These are phyloP conservation scores for Aratinga solstitialis DNA, from an alignment of 2,797 vertebrate genomes.

Conservation along the genomic window DNA sequence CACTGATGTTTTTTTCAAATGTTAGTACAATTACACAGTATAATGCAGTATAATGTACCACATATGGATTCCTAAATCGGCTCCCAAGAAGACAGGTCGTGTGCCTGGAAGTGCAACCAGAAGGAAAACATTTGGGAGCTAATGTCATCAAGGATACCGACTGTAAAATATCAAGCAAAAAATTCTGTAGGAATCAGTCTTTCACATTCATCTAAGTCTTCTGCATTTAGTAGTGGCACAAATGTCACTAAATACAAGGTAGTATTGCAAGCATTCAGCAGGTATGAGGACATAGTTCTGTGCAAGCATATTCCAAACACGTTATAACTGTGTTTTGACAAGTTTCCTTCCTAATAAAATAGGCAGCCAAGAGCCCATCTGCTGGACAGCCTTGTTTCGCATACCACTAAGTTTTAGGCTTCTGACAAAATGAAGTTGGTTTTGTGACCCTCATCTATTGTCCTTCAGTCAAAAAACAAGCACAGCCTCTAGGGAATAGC, in stretches of 20 bases:
- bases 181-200: neutral
- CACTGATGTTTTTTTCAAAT: neutral
- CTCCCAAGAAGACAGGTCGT: neutral
- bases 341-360: too few relatives aligned
- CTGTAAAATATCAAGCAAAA: neutral
- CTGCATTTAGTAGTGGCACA: neutral
- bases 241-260: neutral
- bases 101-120: neutral
- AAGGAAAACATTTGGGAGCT: neutral
- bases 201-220: neutral
- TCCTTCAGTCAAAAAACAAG: neutral
- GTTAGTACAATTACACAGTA: neutral
- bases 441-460: neutral
- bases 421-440: neutral
- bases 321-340: too few relatives aligned
- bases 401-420: neutral
- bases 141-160: neutral
- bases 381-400: neutral
- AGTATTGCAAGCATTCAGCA: neutral
- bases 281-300: neutral
- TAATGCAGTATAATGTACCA: neutral
- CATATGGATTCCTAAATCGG: neutral
- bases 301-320: neutral
- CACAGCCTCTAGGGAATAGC: neutral
- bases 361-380: neutral